Base-by-base conservation (phyloP, 2,888 invertebrate genomes). In the Bombylius major region DNA sequence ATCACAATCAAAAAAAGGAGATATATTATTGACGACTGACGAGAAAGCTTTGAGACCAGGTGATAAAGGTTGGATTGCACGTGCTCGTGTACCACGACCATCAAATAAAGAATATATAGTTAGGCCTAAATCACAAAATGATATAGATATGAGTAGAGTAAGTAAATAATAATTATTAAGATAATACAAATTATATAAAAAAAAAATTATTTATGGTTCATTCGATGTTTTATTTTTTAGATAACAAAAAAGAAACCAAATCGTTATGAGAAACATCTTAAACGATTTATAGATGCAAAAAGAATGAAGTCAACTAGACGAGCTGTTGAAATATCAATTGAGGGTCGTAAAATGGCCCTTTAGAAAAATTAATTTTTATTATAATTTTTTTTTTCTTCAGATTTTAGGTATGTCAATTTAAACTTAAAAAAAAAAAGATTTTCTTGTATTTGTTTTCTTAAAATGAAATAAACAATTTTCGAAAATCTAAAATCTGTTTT, bases 31-130 rank as follows among this genome's bases (percentile, higher is more conserved):
- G 33, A 77, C 78, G 49, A 73, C 76, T 34, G 84, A 82, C 57
- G 80, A 80, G 63, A 82, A 86, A 69, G 78, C 83, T 53, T 75
- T 91, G 58, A 80, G 94, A 56, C 97, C 97, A 0, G 98, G 98
- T 58, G 95, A 96, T 70, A 87, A 89, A 62, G 98, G 97, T 47
- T 98, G 94, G 94, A 85, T 96, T 61, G 85, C 87, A 42, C 79
- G 98, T 68, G 98, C 98, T 13, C 80, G 98, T 58, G 98, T 99
- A 56, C 99, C 99, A 32, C 75, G 83, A 70, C 96, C 96, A 33
- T 94, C 95, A 52, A 93, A 87, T 71, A 97, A 94, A 77, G 98
- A 98, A 75, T 99, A 99, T 75, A 89, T 98, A 53, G 85, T 89
- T 63, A 79, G 99, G 52, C 98, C 99, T 13, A 89, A 89, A 73